phyloP scores from a whole-genome alignment of 2,113 vertebrate genomes.

The Nerophis lumbriciformis region DNA sequence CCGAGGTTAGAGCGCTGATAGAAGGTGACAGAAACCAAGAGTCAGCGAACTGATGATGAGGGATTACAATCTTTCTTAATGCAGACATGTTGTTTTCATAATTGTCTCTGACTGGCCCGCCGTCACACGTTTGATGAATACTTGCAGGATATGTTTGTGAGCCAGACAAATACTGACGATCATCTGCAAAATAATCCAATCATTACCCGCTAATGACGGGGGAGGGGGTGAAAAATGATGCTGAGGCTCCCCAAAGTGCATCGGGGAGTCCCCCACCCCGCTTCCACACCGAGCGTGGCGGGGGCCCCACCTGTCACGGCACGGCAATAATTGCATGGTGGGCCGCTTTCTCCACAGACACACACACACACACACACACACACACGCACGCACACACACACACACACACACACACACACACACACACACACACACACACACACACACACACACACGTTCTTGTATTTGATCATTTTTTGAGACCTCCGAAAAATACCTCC shows the following conservation, averaged over 20 bases:
- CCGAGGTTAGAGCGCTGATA: constrained; percentile 29
- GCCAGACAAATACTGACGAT: constrained; percentile 97
- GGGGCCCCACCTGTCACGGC: constrained; percentile 76
- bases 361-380: no score
- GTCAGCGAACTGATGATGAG: constrained; percentile 84
- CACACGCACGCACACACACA: no score
- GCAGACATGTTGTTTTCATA: constrained; percentile 89
- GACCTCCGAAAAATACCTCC: no score
- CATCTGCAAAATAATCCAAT: constrained; percentile 99
- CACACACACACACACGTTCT: no score
- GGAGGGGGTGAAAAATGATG: constrained; percentile 92
- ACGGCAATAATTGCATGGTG: constrained; percentile 79
- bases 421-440: no score
- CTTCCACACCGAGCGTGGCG: constrained; percentile 45
- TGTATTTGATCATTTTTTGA: no score
- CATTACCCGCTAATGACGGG: constrained; percentile 99
- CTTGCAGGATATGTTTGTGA: constrained; percentile 93
- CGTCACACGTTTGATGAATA: constrained; percentile 99
- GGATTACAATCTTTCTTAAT: constrained; percentile 92
- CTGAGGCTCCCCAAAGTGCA: constrained; percentile 78
- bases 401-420: no score
- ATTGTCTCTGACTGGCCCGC: constrained; percentile 90
- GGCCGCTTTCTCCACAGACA: constrained; percentile 53
- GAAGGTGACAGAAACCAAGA: constrained; percentile 21
- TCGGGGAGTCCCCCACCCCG: constrained; percentile 67